Evolutionary conservation across 2,113 vertebrate species (phyloP), one percentile per base, ranked within the genome.

Genomic region (Leuciscus idus): DNA sequence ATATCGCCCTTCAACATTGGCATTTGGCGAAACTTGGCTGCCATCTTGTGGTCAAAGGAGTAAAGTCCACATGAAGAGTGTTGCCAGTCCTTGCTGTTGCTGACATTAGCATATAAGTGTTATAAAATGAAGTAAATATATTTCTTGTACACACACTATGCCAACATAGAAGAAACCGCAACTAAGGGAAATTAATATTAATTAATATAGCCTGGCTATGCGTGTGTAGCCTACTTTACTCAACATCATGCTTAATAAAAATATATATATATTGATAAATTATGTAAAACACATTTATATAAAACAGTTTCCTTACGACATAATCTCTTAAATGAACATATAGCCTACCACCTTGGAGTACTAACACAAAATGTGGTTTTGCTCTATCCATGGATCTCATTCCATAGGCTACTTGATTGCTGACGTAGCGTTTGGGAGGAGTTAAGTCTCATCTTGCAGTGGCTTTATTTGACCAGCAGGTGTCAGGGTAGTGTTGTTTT

Each of bases 381-480:
- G 33, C 17, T 43, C 61, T 4, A 62, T 62, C 23, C 9, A n/a
- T 62, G 21, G 1, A 62, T 43, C 36, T 43, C 19, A 26, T 26
- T 26, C 26, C 26, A 23, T 36, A 17, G 43, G 7, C 43, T 43
- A 43, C 4, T 11, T 23, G 1, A 28, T 28, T 70, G 8, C 17
- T 68, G 36, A 73, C 36, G 19, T 10, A 2, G n/a, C 13, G 0
- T 21, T 21, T 55, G 26, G 52, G 30, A 6, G 17, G 8, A 28
- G 55, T 72, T 72, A 23, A 23, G 6, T 36, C 17, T 2, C 30
- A 43, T 80, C 55, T 17, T 21, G 59, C 39, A 28, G n/a, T 48
- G 11, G 59, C 23, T 64, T 28, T 81, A 19, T 28, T 46, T 64
- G 36, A 81, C 79, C 79, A 81, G 59, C 79, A 64, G 79, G 59